Base-by-base conservation (phyloP, 2,888 invertebrate genomes). In the Lycophotia porphyrea region DNA sequence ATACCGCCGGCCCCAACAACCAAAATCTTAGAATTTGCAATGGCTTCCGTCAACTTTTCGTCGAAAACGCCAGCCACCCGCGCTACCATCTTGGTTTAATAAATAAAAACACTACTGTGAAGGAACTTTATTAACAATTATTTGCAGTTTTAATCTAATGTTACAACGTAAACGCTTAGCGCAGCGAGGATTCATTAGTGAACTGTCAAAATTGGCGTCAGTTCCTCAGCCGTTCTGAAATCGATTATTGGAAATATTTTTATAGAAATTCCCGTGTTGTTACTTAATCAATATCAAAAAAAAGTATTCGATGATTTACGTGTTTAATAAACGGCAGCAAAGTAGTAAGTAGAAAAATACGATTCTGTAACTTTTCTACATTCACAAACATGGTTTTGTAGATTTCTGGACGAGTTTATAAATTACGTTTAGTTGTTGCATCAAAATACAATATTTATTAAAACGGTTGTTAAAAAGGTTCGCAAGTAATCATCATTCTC, bases 1-100 rank as follows among this genome's bases (percentile, higher is more conserved):
- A 99, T 99, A 77, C 99, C 99, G 84, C 99, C 99, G 89, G 99
- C 99, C 73, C 99, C 99, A 42, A 99, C 98, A 27, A 99, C 98
- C 81, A 99, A 96, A 69, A 99, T 96, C 95, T 98, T 98, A 21
- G 98, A 97, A 85, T 97, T 96, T 39, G 97, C 96, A 80, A 98
- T 97, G 67, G 97, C 96, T 89, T 97, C 97, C 81, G 97, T 97
- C 81, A 98, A 93, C 89, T 97, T 97, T 80, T 97, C 96, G 76
- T 97, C 97, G 74, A 98, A 97, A 88, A 98, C 97, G 82, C 98
- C 97, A 85, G 97, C 96, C 87, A 98, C 96, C 83, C 97, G 94
- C 72, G 97, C 97, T 89, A 98, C 98, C 98, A 98, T 98, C 81
- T 92, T 96, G 85, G 70, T 86, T 78, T 77, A 70, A 77, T 81